Percentiles rank a stretch among this genome's conserved stretches.
Conservation (phyloP, 2,113 vertebrate genomes). For the Synodontis membranacea region DNA sequence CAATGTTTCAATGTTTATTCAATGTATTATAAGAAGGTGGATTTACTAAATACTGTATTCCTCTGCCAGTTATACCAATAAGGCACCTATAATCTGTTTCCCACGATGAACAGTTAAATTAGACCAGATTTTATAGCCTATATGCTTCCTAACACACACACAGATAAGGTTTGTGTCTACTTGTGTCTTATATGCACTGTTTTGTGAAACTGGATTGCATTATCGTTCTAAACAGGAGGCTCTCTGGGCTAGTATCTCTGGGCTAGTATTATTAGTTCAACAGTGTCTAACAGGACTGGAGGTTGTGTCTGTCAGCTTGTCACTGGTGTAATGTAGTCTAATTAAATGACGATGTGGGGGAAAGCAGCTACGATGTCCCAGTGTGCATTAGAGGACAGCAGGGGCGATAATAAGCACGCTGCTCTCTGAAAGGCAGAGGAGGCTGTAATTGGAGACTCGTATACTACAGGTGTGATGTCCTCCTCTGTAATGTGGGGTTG, state of each 20-base stretch:
- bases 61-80: neutral
- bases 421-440: constrained; percentile 33
- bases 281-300: constrained; percentile 34
- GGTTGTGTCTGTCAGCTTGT: constrained; percentile 13
- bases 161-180: neutral
- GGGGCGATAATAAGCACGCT: constrained; percentile 23
- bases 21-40: neutral
- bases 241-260: constrained; percentile 35
- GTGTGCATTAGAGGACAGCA: constrained; percentile 34
- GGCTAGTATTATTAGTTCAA: constrained; percentile 29
- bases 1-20: neutral
- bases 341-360: constrained; percentile 46
- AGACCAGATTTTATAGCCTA: neutral
- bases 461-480: constrained; percentile 46
- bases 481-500: constrained; percentile 39
- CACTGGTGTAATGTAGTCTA: constrained; percentile 44
- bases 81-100: neutral
- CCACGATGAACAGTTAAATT: neutral
- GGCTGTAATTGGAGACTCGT: constrained; percentile 40
- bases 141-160: neutral
- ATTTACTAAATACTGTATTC: neutral
- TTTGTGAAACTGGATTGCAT: neutral
- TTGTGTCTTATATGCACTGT: neutral
- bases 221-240: constrained; percentile 12
- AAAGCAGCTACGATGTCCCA: constrained; percentile 26